Percentiles rank a stretch among this genome's conserved stretches.
phyloP scores from a whole-genome alignment of 2,113 vertebrate genomes.

The Syrrhaptes paradoxus region DNA sequence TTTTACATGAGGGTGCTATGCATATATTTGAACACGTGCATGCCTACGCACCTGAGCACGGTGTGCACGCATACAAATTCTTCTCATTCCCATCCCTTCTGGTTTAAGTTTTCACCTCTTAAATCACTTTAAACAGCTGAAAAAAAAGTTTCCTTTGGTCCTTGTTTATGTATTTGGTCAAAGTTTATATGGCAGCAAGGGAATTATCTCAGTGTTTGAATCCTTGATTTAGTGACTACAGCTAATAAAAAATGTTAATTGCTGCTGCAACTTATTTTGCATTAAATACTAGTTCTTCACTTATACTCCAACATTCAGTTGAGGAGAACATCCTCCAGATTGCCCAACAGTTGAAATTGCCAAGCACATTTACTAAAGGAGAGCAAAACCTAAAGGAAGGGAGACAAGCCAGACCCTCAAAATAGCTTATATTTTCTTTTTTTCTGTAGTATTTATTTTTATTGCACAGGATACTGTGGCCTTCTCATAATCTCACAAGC shows the following conservation, averaged over 20 bases:
- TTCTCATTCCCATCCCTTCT: not conserved
- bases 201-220: not conserved
- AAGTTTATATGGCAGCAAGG: not conserved
- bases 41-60: no score
- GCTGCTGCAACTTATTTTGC: not conserved
- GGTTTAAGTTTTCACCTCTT: not conserved
- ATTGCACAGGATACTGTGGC: not conserved
- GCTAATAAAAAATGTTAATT: not conserved
- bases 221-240: not conserved
- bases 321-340: not conserved
- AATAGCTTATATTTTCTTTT: not conserved
- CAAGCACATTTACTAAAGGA: not conserved
- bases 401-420: not conserved
- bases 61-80: not conserved
- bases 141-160: not conserved
- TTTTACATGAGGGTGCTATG: not conserved
- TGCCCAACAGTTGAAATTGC: not conserved
- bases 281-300: not conserved
- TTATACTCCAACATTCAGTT: not conserved
- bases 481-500: not conserved
- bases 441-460: not conserved
- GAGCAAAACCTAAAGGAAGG: not conserved
- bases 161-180: not conserved
- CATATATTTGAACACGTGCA: not conserved
- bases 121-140: not conserved